These are phyloP conservation scores for Tanytarsus gracilentus DNA, from an alignment of 2,888 invertebrate genomes.

Conservation along the genomic window DNA sequence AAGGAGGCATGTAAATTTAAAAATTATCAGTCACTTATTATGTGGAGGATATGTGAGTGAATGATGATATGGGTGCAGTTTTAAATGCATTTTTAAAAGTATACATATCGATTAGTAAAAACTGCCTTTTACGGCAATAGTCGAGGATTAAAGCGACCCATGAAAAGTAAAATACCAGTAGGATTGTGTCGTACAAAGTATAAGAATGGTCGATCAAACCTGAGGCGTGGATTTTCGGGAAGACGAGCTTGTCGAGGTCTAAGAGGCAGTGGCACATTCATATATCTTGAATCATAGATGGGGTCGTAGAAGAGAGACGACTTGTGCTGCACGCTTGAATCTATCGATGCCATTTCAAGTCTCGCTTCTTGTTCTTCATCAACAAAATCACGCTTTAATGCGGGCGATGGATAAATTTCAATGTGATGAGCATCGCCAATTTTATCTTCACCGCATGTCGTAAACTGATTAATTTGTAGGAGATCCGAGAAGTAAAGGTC, in stretches of 20 bases:
- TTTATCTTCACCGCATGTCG: constrained; percentile 67
- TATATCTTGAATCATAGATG: constrained; percentile 46
- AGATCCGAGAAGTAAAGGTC: constrained; percentile 77
- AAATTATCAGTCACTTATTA: constrained; percentile 18
- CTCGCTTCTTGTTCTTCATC: constrained; percentile 41
- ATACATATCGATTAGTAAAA: too few species aligned
- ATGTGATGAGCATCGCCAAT: constrained; percentile 67
- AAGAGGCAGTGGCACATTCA: constrained; percentile 55
- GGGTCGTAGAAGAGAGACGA: constrained; percentile 54
- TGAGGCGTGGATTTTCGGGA: constrained; percentile 62
- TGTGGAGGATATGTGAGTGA: background rate
- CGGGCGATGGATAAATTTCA: constrained; percentile 69
- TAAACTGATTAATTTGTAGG: constrained; percentile 74
- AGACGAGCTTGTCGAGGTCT: constrained; percentile 62
- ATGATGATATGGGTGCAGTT: too few species aligned
- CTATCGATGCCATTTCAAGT: constrained; percentile 30
- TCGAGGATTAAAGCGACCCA: constrained; percentile 80
- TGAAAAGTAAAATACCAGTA: constrained; percentile 79
- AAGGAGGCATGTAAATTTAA: constrained; percentile 15
- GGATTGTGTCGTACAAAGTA: constrained; percentile 86
- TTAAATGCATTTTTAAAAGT: too few species aligned
- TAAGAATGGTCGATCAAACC: constrained; percentile 79
- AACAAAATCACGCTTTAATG: constrained; percentile 42
- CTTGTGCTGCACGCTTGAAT: constrained; percentile 10
- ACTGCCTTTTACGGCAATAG: constrained; percentile 54